These are phyloP conservation scores for Urocyon cinereoargenteus DNA, from an alignment of 2,797 vertebrate genomes.

Conservation along the genomic window DNA sequence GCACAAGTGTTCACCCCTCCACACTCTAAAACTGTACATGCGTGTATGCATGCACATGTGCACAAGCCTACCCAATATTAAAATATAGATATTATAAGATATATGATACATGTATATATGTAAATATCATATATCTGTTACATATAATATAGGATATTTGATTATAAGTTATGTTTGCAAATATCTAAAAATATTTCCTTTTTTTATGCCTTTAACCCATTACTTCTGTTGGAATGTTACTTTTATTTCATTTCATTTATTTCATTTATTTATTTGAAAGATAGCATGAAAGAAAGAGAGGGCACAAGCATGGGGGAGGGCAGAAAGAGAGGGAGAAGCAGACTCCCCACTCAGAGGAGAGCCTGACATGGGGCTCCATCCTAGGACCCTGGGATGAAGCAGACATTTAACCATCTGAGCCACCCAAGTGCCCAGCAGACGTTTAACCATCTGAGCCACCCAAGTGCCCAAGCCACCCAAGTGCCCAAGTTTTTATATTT, in stretches of 20 bases:
- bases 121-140: background rate
- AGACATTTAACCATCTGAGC: background rate
- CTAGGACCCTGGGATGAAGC: background rate
- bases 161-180: background rate
- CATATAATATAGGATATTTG: background rate
- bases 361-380: background rate
- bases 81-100: background rate
- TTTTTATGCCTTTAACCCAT: background rate
- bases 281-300: background rate
- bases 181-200: background rate
- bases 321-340: background rate
- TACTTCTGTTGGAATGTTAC: background rate
- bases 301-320: background rate
- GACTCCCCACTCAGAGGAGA: background rate
- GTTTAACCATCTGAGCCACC: background rate
- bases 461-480: too few relatives aligned
- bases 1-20: background rate
- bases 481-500: background rate
- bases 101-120: background rate
- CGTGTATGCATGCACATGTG: too few relatives aligned
- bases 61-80: background rate
- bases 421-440: background rate
- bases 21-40: background rate
- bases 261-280: background rate
- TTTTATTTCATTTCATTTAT: background rate